A percentile compares a stretch with the other conserved stretches of the same genome.
These are phyloP conservation scores for Pocillopora damicornis DNA, from an alignment of 64 coral and sea anemone genomes.

Conservation along the genomic window DNA sequence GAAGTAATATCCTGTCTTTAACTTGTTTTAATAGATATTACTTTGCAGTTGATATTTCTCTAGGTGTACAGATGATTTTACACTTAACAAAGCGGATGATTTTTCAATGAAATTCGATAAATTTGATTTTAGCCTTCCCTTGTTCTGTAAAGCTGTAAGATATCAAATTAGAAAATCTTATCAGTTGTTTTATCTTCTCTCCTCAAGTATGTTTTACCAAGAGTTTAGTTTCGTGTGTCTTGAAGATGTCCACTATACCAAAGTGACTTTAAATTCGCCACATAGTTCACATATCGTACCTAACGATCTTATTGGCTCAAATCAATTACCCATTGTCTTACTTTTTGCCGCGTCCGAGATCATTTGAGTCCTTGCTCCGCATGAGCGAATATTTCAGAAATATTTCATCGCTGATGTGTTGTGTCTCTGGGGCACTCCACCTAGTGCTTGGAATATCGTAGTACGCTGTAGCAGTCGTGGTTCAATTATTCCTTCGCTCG, in stretches of 20 bases:
- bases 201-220: neutral
- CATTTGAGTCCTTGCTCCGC: slow-evolving; percentile 30
- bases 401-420: slow-evolving; percentile 46
- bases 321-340: slow-evolving; percentile 10
- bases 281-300: slow-evolving; percentile 1
- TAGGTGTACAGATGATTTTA: slow-evolving; percentile 17
- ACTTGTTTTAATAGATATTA: slow-evolving; percentile 1
- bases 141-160: neutral
- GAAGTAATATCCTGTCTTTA: slow-evolving; percentile 5
- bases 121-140: too few species aligned
- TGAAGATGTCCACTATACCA: neutral
- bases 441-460: slow-evolving; percentile 36
- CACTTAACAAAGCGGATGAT: neutral
- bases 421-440: slow-evolving; percentile 44
- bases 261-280: slow-evolving; percentile 20
- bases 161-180: neutral
- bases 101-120: neutral
- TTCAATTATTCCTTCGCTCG: neutral
- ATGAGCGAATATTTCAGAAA: slow-evolving; percentile 62
- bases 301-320: slow-evolving; percentile 15
- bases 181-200: neutral
- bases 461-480: neutral
- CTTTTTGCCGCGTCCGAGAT: slow-evolving; percentile 36
- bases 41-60: neutral
- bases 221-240: neutral